Conservation (phyloP, 64 coral and sea anemone species). For the Montipora sp. region DNA sequence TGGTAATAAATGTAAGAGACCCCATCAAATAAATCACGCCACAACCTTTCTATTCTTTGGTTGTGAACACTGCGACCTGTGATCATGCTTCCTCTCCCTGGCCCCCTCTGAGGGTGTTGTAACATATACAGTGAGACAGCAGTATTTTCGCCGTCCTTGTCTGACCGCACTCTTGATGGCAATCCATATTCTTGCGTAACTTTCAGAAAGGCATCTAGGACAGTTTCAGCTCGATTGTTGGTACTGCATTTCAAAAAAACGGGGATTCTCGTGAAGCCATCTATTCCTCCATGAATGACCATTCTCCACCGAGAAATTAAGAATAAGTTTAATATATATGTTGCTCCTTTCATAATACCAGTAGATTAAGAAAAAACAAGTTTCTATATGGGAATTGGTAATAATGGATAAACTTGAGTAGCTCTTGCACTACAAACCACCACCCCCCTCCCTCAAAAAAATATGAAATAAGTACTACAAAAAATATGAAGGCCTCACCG, state of each 20-base stretch:
- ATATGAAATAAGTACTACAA: too few species aligned
- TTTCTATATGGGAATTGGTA: too few species aligned
- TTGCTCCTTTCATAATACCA: too few species aligned
- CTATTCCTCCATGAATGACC: too few species aligned
- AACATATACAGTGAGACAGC: constrained; percentile 31
- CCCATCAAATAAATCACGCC: not conserved
- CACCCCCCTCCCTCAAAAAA: too few species aligned
- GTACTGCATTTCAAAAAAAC: not conserved
- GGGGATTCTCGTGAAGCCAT: too few species aligned
- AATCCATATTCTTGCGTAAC: constrained; percentile 24
- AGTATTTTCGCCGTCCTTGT: too few species aligned
- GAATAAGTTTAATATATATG: too few species aligned
- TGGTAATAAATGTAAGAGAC: not conserved
- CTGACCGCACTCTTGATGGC: constrained; percentile 27
- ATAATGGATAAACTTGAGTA: too few species aligned
- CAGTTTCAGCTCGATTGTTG: not conserved
- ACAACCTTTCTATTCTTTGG: not conserved
- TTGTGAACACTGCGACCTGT: not conserved
- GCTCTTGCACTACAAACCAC: too few species aligned
- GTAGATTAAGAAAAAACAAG: too few species aligned
- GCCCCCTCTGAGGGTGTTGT: constrained; percentile 17
- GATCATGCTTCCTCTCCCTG: not conserved
- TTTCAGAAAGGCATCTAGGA: not conserved
- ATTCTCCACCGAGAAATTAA: too few species aligned
- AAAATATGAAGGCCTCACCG: constrained; percentile 29